Evolutionary conservation across 2,888 invertebrate species (phyloP).

Genomic region (Pteria penguin): DNA sequence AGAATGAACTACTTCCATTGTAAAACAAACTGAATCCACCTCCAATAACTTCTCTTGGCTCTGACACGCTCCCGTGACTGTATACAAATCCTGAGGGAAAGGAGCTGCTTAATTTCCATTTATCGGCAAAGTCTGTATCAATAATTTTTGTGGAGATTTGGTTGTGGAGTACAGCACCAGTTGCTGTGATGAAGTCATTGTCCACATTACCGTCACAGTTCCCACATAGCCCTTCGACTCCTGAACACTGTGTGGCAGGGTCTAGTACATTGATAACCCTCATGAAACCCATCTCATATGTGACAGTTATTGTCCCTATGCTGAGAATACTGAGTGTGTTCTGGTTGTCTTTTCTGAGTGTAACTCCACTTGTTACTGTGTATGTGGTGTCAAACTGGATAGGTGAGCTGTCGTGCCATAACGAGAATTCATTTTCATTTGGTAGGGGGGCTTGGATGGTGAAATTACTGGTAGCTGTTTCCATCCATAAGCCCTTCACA

Average conservation of each 20-base stretch:
- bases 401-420: conserved; percentile 46
- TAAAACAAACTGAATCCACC: conserved; percentile 50
- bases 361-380: not conserved
- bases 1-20: conserved; percentile 50
- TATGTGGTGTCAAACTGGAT: conserved; percentile 16
- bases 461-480: conserved; percentile 42
- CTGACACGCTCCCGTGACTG: conserved; percentile 9
- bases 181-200: conserved; percentile 57
- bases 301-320: not conserved
- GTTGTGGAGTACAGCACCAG: conserved; percentile 6
- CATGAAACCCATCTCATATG: conserved; percentile 2
- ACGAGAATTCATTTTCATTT: conserved; percentile 23
- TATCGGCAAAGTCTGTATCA: conserved; percentile 28
- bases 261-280: not conserved
- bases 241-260: not conserved
- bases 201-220: conserved; percentile 60
- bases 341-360: not conserved
- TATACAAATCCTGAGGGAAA: conserved; percentile 41
- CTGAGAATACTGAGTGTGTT: not conserved
- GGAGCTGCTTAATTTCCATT: conserved; percentile 22
- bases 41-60: conserved; percentile 36
- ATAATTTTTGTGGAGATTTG: conserved; percentile 38
- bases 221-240: conserved; percentile 57
- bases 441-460: conserved; percentile 50
- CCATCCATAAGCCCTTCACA: conserved; percentile 58